Evolutionary conservation across 2,797 vertebrate species (phyloP), one percentile per base, ranked within the genome.

Genomic region (Aselliscus stoliczkanus): DNA sequence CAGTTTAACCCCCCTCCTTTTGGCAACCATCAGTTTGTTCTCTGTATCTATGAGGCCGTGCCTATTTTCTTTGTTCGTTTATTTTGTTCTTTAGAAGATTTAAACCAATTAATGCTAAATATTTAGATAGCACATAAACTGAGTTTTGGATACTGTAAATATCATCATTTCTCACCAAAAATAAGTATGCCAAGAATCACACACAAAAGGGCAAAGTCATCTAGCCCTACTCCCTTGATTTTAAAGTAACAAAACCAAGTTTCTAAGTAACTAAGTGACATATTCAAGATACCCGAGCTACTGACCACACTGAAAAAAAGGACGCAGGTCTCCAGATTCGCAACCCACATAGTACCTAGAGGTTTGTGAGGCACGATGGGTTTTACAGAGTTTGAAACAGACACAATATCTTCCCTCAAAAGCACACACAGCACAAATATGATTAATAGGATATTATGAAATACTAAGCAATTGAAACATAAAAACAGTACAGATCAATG

Each of bases 181-280:
- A n/a, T 39, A 85, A 77, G 17, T 72, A 60, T 34, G 27, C 62
- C 64, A 90, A 67, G 62, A 87, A 94, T 90, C 76, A 82, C 25
- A 87, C 20, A 37, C 47, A 77, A 86, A 86, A 77, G 27, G 58
- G 50, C 6, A 76, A 91, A 25, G 54, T 83, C 64, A 72, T 76
- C 17, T 87, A 87, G 25, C 39, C 39, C 47, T 23, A 73, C 3
- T 77, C 14, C 17, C 82, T 47, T 79, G n/a, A 87, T 73, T 82
- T 42, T 42, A 90, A 86, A 95, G 73, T 91, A 67, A 90, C 31
- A 62, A 92, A 96, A 89, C 27, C 21, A 92, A 90, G 31, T 25
- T n/a, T 70, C 39, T 20, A 58, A 77, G 81, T 87, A 31, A 82
- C 34, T 58, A 77, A 58, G 17, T 37, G 62, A 87, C 50, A 54